Conservation (phyloP, 2,888 invertebrate genomes). For the Leptinotarsa haldemani region DNA sequence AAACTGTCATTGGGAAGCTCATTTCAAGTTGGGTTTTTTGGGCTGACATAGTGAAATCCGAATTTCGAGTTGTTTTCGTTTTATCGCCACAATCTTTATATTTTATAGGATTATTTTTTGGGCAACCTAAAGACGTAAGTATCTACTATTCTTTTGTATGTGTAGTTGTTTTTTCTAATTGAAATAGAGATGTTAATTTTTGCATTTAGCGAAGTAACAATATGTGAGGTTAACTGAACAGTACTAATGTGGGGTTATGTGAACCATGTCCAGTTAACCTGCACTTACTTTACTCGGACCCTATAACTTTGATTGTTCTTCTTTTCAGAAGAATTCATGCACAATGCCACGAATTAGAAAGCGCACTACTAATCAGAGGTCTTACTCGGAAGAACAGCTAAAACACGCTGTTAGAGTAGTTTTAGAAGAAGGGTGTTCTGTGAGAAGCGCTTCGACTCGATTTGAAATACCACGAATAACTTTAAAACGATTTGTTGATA, state of each 20-base stretch:
- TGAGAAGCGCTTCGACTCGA: slow-evolving; percentile 7
- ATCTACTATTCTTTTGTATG: slow-evolving; percentile 14
- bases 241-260: slow-evolving; percentile 10
- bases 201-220: slow-evolving; percentile 7
- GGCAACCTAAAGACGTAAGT: slow-evolving; percentile 11
- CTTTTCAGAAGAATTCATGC: slow-evolving; percentile 6
- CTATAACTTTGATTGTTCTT: background rate
- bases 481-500: background rate
- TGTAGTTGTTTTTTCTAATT: slow-evolving; percentile 7
- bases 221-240: slow-evolving; percentile 4
- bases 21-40: slow-evolving; percentile 4
- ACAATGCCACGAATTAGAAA: slow-evolving; percentile 5
- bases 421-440: slow-evolving; percentile 4
- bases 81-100: slow-evolving; percentile 6
- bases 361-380: slow-evolving; percentile 3
- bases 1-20: background rate
- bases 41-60: slow-evolving; percentile 1
- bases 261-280: slow-evolving; percentile 16
- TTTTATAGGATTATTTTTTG: slow-evolving; percentile 2
- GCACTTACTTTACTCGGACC: slow-evolving; percentile 9
- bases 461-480: slow-evolving; percentile 12
- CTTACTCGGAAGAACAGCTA: slow-evolving; percentile 8
- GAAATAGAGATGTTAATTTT: background rate
- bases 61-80: background rate
- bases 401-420: too few relatives aligned